Base-by-base conservation (phyloP, 1,140 invertebrate genomes). In the Belonocnema kinseyi region DNA sequence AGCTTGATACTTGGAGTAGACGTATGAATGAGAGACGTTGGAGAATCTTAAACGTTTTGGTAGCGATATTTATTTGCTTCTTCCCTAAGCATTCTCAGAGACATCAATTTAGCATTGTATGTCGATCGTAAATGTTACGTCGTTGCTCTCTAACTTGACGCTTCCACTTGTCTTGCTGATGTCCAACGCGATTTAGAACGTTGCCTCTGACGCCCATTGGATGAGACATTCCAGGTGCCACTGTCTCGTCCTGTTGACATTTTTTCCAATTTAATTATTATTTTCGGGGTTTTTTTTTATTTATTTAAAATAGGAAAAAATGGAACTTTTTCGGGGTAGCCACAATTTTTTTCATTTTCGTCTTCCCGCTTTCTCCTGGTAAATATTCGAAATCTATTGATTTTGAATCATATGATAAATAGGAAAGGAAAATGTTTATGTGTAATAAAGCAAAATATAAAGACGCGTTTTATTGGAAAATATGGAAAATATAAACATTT, bases 101-200 rank as follows among this genome's bases (percentile, higher is more conserved):
- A 78, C 40, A 77, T 93, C 94, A 99, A 93, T 99, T 99, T 26
- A 99, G 93, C 97, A 99, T 99, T 11, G 97, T 98, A 91, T 99
- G 98, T 77, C 97, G 93, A 90, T 99, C 97, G 88, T 99, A 99
- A 88, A 99, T 99, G 91, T 99, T 98, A 83, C 96, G 94, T 74
- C 99, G 93, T 89, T 99, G 99, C 88, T 99, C 98, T 80, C 97
- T 95, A 1, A 99, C 98, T 92, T 99, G 97, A 46, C 95, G 93
- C 90, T 99, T 99, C 98, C 98, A 99, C 89, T 98, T 98, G 88
- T 98, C 97, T 92, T 99, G 98, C 87, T 99, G 97, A 86, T 98
- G 97, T 2, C 97, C 97, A 40, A 99, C 97, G 72, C 97, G 93
- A 90, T 99, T 98, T 2, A 99, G 93, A 26, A 99, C 97, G 91